Conservation (phyloP, 2,797 vertebrate species). For the Fistularia tabacaria region DNA sequence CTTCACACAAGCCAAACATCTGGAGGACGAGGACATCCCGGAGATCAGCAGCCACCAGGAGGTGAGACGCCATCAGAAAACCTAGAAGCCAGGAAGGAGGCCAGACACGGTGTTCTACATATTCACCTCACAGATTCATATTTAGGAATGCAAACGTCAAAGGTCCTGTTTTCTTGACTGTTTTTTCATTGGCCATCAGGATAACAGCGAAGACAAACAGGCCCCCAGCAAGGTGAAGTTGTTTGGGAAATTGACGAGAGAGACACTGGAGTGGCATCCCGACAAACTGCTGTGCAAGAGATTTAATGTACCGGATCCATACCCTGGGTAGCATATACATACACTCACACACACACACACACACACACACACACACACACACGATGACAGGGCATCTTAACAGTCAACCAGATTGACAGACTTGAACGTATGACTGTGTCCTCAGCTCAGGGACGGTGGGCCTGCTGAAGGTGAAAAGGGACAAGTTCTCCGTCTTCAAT, state of each 20-base stretch:
- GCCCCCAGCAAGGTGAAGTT: conserved; percentile 91
- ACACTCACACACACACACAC: conserved; percentile 9
- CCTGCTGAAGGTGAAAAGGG: conserved; percentile 89
- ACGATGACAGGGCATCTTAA: conserved; percentile 3
- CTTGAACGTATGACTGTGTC: neutral
- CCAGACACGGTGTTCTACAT: no score
- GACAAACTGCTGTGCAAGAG: conserved; percentile 92
- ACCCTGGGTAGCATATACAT: conserved; percentile 85
- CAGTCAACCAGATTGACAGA: neutral
- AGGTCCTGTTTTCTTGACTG: neutral
- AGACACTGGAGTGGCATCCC: conserved; percentile 90
- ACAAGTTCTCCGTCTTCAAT: conserved; percentile 96
- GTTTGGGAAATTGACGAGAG: conserved; percentile 92
- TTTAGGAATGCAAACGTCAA: neutral
- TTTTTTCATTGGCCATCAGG: conserved; percentile 63
- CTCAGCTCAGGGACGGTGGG: conserved; percentile 83
- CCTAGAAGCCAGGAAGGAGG: no score
- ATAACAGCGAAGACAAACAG: conserved; percentile 81
- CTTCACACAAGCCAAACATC: conserved; percentile 80
- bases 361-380: conserved; percentile 6
- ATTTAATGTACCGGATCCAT: conserved; percentile 91
- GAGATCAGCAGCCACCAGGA: conserved; percentile 84
- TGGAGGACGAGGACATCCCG: conserved; percentile 78
- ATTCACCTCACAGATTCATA: no score
- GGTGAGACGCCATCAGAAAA: conserved; percentile 57